phyloP scores from a whole-genome alignment of 1,140 invertebrate species.

The Cotesia chilonis region DNA sequence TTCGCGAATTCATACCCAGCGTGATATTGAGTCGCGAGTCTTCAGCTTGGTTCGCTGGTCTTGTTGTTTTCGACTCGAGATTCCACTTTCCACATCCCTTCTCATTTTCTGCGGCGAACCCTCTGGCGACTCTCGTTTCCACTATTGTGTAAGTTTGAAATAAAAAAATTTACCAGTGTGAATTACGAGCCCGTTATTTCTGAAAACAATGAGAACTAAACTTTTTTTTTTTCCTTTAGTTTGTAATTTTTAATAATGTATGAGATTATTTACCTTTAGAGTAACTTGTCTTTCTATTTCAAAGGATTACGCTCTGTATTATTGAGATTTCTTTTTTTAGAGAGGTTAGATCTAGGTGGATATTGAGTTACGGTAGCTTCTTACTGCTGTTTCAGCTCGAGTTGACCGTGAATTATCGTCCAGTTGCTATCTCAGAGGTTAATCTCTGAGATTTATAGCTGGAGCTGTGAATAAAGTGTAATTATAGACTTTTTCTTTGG shows the following conservation, averaged over 20 bases:
- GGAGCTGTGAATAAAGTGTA: slow-evolving; percentile 56
- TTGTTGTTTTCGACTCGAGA: neutral
- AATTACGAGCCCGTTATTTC: slow-evolving; percentile 42
- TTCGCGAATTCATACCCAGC: no score
- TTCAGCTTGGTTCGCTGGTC: no score
- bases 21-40: no score
- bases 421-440: slow-evolving; percentile 49
- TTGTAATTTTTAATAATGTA: no score
- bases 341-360: no score
- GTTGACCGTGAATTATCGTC: slow-evolving; percentile 61
- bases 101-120: neutral
- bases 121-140: slow-evolving; percentile 32
- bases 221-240: no score
- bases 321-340: no score
- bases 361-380: no score
- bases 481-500: slow-evolving; percentile 47
- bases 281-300: no score
- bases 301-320: no score
- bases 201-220: neutral
- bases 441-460: slow-evolving; percentile 59
- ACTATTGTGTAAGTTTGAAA: slow-evolving; percentile 43
- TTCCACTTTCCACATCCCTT: no score
- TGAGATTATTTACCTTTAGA: no score
- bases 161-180: slow-evolving; percentile 42
- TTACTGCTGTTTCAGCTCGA: neutral